phyloP scores from a whole-genome alignment of 2,888 invertebrate genomes.

The Odontocolon sp. region DNA sequence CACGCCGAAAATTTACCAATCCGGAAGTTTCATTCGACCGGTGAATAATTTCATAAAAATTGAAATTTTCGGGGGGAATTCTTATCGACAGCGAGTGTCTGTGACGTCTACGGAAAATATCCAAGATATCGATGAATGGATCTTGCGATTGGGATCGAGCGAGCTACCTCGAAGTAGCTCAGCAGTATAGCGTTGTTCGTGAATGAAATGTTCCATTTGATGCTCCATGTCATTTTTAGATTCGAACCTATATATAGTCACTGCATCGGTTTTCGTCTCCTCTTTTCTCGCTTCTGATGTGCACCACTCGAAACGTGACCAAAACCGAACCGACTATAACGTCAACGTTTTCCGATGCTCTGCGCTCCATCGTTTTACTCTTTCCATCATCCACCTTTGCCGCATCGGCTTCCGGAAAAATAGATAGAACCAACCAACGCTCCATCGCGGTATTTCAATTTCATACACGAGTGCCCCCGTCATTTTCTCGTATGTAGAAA shows the following conservation, averaged over 20 bases:
- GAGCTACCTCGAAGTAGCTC: background rate
- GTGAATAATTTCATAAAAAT: no score
- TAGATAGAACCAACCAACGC: constrained; percentile 67
- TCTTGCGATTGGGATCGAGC: no score
- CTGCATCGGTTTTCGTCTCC: background rate
- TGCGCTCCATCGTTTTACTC: background rate
- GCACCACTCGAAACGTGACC: no score
- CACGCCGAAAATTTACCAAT: no score
- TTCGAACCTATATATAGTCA: no score
- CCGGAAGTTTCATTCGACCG: no score
- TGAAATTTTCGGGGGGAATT: no score
- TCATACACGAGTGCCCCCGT: constrained; percentile 73
- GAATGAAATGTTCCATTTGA: background rate
- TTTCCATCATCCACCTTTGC: constrained; percentile 14
- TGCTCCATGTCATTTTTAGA: background rate
- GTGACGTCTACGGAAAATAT: no score
- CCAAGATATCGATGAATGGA: no score
- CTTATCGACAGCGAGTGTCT: no score
- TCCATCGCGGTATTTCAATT: constrained; percentile 76
- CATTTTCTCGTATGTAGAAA: constrained; percentile 71
- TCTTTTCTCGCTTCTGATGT: constrained; percentile 1
- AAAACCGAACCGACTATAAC: no score
- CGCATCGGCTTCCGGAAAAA: constrained; percentile 60
- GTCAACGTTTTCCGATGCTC: constrained; percentile 35
- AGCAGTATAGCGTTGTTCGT: background rate